A percentile compares a stretch with the other conserved stretches of the same genome.
Evolutionary conservation across 2,113 vertebrate genomes (phyloP).

Genomic region (Hypomesus transpacificus): DNA sequence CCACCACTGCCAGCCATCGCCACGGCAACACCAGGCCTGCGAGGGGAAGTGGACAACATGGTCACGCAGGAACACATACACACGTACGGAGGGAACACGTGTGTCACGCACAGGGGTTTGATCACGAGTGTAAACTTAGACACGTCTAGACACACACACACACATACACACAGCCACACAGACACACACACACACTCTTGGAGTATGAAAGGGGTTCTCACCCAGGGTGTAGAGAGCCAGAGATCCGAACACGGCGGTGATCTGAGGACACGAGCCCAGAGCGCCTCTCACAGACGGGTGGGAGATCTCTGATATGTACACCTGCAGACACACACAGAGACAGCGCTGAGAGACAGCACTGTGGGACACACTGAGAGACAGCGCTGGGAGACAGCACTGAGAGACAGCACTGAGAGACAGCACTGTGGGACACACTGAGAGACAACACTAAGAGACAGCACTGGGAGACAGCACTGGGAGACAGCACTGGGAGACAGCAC

Average conservation of each 20-base stretch:
- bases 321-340: slow-evolving; percentile 64
- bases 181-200: neutral
- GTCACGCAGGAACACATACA: neutral
- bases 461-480: too few species aligned
- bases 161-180: neutral
- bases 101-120: neutral
- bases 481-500: too few species aligned
- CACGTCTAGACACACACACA: neutral
- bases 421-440: too few species aligned
- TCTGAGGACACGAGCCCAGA: slow-evolving; percentile 88
- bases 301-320: slow-evolving; percentile 94
- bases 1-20: slow-evolving; percentile 88
- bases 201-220: slow-evolving; percentile 52
- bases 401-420: too few species aligned
- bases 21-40: slow-evolving; percentile 82
- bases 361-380: neutral
- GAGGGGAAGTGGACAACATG: neutral
- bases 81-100: neutral
- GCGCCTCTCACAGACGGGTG: slow-evolving; percentile 80
- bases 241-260: slow-evolving; percentile 88
- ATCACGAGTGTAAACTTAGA: neutral
- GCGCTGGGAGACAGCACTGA: neutral
- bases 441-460: too few species aligned
- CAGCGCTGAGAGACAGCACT: neutral
- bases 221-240: slow-evolving; percentile 82